These are phyloP conservation scores for Morus bassanus DNA, from an alignment of 2,797 vertebrate species.

Conservation along the genomic window DNA sequence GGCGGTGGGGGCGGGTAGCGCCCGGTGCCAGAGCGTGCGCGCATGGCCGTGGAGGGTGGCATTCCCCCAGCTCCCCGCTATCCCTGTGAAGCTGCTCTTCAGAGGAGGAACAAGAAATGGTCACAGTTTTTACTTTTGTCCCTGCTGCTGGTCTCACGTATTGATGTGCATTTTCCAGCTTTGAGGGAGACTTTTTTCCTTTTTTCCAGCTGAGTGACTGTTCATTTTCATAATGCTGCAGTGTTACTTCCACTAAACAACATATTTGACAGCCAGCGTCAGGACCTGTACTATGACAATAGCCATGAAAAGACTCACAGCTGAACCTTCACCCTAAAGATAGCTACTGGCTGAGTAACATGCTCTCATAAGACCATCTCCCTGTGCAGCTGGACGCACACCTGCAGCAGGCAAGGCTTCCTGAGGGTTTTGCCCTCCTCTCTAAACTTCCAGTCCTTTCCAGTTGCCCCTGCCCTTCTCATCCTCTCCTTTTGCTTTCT, in stretches of 20 bases:
- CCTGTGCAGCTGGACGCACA: background rate
- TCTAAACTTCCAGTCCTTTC: background rate
- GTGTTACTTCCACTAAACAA: background rate
- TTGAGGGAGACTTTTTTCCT: accelerated
- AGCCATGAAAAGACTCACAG: background rate
- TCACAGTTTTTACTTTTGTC: accelerated
- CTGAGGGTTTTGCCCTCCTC: background rate
- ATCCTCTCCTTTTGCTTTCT: background rate
- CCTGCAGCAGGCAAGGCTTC: background rate
- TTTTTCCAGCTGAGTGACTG: background rate
- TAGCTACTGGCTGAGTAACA: background rate
- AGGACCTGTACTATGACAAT: background rate
- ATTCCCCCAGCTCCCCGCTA: background rate
- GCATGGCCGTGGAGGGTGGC: background rate
- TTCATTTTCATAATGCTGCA: background rate
- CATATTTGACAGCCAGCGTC: background rate
- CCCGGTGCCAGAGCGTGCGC: background rate
- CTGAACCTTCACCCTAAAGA: background rate
- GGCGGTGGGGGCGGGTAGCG: background rate
- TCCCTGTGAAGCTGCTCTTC: too few relatives aligned
- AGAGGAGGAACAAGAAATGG: accelerated
- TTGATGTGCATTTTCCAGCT: accelerated
- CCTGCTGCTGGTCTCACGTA: accelerated
- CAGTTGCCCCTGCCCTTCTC: background rate
- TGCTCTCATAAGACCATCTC: background rate